Percentiles rank a stretch among this genome's conserved stretches.
Evolutionary conservation across 2,797 vertebrate genomes (phyloP).

Genomic region (Enteromius afrohamiltoni): DNA sequence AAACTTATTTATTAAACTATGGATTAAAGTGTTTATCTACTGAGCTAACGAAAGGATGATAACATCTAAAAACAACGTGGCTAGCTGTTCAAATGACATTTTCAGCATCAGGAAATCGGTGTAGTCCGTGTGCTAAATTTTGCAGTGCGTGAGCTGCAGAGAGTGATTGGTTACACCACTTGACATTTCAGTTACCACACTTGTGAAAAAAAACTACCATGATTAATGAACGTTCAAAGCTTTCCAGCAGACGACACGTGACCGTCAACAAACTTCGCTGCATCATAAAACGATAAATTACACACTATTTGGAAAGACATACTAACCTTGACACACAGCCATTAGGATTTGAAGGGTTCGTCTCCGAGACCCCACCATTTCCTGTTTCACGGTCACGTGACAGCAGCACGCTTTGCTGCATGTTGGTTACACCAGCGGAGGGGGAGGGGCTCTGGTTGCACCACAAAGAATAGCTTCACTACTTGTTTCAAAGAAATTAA

Average conservation of each 20-base stretch:
- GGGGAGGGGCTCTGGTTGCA: slow-evolving; percentile 9
- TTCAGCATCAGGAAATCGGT: neutral
- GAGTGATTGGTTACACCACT: slow-evolving; percentile 4
- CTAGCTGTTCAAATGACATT: neutral
- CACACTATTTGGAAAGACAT: neutral
- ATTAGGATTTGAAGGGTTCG: neutral
- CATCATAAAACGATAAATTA: neutral
- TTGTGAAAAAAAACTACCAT: neutral
- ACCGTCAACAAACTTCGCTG: no score
- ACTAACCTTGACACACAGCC: slow-evolving; percentile 13
- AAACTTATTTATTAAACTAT: neutral
- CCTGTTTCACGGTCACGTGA: slow-evolving; percentile 23
- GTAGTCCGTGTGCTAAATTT: neutral
- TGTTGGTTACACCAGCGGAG: neutral
- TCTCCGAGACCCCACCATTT: neutral
- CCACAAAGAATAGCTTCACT: neutral
- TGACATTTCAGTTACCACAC: slow-evolving; percentile 5
- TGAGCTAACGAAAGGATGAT: neutral
- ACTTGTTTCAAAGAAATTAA: neutral
- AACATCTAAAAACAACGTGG: neutral
- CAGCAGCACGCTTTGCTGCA: neutral
- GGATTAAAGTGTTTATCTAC: neutral
- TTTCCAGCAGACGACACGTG: neutral
- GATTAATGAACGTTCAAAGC: neutral
- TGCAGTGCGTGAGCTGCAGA: neutral